Percentiles rank a stretch among this genome's conserved stretches.
Conservation (phyloP, 2,113 vertebrate species). For the Cacatua alba region DNA sequence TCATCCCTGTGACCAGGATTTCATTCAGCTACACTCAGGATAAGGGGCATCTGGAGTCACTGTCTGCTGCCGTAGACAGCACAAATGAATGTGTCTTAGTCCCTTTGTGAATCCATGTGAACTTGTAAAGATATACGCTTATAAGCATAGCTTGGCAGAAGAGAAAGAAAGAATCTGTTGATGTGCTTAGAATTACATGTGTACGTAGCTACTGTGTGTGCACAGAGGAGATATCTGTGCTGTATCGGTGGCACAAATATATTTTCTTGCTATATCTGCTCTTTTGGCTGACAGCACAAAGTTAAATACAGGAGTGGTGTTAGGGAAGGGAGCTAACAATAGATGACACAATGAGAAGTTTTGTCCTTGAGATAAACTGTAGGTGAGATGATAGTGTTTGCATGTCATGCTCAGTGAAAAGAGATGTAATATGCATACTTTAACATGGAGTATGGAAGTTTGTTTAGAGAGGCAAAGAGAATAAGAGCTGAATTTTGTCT, state of each 20-base stretch:
- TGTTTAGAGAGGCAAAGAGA: not conserved
- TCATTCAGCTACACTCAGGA: not conserved
- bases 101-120: not conserved
- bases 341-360: not conserved
- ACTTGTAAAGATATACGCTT: not conserved
- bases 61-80: not conserved
- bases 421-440: not conserved
- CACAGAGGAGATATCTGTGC: not conserved
- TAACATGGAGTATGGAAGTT: not conserved
- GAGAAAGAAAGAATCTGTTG: not conserved
- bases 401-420: not conserved
- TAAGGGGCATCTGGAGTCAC: not conserved
- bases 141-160: not conserved
- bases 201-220: not conserved
- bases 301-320: not conserved
- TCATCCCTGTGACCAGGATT: not conserved
- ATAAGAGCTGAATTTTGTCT: not conserved
- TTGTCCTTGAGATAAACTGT: not conserved
- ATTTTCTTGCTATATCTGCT: not conserved
- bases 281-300: not conserved
- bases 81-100: not conserved
- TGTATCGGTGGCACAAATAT: accelerated
- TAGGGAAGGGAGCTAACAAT: not conserved
- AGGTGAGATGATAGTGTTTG: not conserved
- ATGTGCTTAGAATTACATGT: not conserved